Base-by-base conservation (phyloP, 2,797 vertebrate species). In the Sparus aurata region DNA sequence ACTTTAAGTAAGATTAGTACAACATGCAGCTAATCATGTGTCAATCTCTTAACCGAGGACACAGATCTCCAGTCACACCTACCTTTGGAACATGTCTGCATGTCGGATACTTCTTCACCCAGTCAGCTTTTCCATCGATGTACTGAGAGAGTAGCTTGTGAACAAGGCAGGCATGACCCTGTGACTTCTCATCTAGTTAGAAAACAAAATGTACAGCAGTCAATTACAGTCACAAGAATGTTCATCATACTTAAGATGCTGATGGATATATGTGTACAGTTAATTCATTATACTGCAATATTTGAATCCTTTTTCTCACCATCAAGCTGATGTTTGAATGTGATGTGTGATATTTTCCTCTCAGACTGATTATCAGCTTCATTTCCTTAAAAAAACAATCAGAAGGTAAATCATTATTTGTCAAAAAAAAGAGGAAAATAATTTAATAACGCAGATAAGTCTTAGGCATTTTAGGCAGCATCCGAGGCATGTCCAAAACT, bases 141-240 rank as follows among this genome's bases (percentile, higher is more conserved):
- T 90, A 89, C 82, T 77, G 74, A 25, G 84, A 85, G 18, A 96
- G 81, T 69, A 96, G 93, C 43, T 79, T 91, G 90, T 96, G 94
- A 84, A 95, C 90, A 1, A 96, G 88, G 55, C 79, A 49, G 27
- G 91, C 91, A 2, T 95, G 85, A 46, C 64, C 85, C 69, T 75
- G 68, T 0, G 95, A 94, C 62, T 72, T 86, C 71, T 91, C 88
- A 30, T 76, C 96, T 96, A 58, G 10, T 10, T 12, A 9, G 18
- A 67, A 52, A 70, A 80, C 6, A 83, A 38, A 50, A 53, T 6
- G 34, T 0, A 7, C 1, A 52, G 22, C 15, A 23, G 0, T 9
- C 20, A 22, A 65, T 18, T 1, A 34, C 13, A 17, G 18, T 8
- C 1, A 53, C 46, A 68, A 41, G 10, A 55, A 46, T 2, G 7